Conservation (phyloP, 1,140 invertebrate genomes). For the Coenobita brevimanus region DNA sequence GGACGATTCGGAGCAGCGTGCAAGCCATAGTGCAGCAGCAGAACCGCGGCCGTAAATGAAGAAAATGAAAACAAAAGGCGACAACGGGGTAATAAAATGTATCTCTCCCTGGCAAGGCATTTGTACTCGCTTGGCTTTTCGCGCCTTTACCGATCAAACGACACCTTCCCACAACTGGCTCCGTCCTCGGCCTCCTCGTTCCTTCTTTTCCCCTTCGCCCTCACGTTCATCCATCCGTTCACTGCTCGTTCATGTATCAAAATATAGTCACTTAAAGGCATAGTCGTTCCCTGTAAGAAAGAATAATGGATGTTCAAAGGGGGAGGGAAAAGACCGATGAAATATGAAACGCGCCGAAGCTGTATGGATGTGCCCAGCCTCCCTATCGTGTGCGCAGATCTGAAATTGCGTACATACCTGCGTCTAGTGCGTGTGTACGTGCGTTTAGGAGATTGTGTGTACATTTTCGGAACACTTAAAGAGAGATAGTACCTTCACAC, state of each 20-base stretch:
- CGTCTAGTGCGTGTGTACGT: too few species aligned
- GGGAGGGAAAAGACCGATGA: too few species aligned
- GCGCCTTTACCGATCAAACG: slow-evolving; percentile 7
- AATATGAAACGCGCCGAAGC: too few species aligned
- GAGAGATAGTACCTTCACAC: too few species aligned
- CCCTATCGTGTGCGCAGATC: too few species aligned
- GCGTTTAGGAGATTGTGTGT: too few species aligned
- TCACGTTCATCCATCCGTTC: background rate
- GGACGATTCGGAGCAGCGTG: slow-evolving; percentile 61
- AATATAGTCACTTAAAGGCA: background rate
- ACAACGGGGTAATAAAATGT: slow-evolving; percentile 12
- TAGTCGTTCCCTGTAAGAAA: too few species aligned
- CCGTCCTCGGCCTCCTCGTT: background rate
- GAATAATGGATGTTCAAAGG: too few species aligned
- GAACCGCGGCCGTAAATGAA: slow-evolving; percentile 27
- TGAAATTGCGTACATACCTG: too few species aligned
- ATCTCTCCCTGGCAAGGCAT: slow-evolving; percentile 45
- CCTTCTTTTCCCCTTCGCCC: background rate
- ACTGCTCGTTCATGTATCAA: background rate
- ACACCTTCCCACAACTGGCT: background rate
- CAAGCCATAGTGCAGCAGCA: slow-evolving; percentile 54
- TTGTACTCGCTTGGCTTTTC: slow-evolving; percentile 22
- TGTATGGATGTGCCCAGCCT: too few species aligned
- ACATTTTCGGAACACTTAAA: too few species aligned
- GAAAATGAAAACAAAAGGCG: slow-evolving; percentile 57